Evolutionary conservation across 2,113 vertebrate species (phyloP).

Genomic region (Xenotilapia caudafasciata): DNA sequence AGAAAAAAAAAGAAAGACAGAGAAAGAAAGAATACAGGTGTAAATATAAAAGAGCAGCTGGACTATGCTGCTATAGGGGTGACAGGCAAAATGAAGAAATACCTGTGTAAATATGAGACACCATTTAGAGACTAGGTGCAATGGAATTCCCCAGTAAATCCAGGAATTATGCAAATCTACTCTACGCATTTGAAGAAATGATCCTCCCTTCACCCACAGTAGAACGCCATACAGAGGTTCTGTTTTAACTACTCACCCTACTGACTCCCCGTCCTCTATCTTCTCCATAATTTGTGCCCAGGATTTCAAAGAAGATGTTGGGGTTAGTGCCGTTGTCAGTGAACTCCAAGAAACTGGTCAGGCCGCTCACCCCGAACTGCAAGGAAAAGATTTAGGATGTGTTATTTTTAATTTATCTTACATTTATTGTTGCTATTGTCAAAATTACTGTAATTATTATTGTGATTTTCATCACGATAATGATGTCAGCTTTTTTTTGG

Average conservation of each 20-base stretch:
- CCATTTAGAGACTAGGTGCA: conserved; percentile 2
- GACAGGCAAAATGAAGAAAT: neutral
- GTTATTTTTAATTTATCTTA: neutral
- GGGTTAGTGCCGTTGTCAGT: conserved; percentile 91
- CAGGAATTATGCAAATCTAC: conserved; percentile 25
- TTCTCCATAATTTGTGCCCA: conserved; percentile 97
- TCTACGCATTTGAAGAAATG: neutral
- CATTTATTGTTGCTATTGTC: neutral
- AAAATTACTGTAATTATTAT: neutral
- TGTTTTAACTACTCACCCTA: conserved; percentile 77
- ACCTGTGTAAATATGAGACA: conserved; percentile 20
- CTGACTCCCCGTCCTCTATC: conserved; percentile 91
- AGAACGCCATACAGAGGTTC: neutral
- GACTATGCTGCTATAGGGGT: neutral
- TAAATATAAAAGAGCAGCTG: neutral
- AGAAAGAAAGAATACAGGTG: neutral
- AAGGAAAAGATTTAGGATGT: neutral
- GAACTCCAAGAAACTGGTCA: conserved; percentile 94
- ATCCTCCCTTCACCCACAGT: neutral
- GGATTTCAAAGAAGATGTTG: conserved; percentile 95
- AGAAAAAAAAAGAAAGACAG: neutral
- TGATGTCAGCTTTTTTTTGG: neutral
- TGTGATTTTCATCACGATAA: neutral
- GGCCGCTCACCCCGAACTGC: conserved; percentile 86
- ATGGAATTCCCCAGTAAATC: conserved; percentile 19